Evolutionary conservation across 2,888 invertebrate genomes (phyloP), one percentile per base, ranked within the genome.

Genomic region (Sialis fuliginosa): DNA sequence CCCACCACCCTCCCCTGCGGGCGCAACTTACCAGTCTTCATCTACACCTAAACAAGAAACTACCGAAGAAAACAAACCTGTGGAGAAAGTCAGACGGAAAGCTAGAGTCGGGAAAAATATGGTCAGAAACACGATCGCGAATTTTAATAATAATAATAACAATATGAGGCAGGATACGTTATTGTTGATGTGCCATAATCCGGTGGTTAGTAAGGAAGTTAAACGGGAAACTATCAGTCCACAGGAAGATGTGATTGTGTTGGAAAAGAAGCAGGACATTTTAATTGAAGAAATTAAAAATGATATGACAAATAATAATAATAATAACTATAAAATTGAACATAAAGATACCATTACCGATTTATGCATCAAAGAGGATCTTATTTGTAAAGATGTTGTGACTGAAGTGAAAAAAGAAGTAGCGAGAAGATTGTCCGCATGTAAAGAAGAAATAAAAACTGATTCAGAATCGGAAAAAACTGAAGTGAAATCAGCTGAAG

Each of bases 71-170:
- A 47, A 56, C 58, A 51, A 56, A 7, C 37, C 48, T 8, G 45
- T 45, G 6, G 62, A 65, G 49, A 63, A 64, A 33, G 37, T 39
- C 48, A 65, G 66, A 39, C 61, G 72, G 35, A 72, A 71, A 56
- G 74, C 74, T 32, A 65, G 75, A 46, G 64, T 75, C 44, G 74
- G 75, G 43, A 81, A 81, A 59, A 77, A 71, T 32, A 81, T 80
- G 77, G 81, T 79, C 6, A 65, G 81, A 13, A 74, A 77, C 54
- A 72, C 72, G 30, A 68, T 75, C 44, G 71, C 66, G 6, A 69
- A 69, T 47, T 44, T 44, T 13, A 22, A 22, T 22, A 22, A 22
- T 22, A 22, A 22, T 22, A 30, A 30, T 42, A 57, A 45, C 22
- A 53, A 51, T 32, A 40, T 40, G 9, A 31, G 34, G n/a, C 56